A percentile compares a stretch with the other conserved stretches of the same genome.
These are phyloP conservation scores for Drosophila insularis DNA, from an alignment of 1,140 invertebrate genomes.

Conservation along the genomic window DNA sequence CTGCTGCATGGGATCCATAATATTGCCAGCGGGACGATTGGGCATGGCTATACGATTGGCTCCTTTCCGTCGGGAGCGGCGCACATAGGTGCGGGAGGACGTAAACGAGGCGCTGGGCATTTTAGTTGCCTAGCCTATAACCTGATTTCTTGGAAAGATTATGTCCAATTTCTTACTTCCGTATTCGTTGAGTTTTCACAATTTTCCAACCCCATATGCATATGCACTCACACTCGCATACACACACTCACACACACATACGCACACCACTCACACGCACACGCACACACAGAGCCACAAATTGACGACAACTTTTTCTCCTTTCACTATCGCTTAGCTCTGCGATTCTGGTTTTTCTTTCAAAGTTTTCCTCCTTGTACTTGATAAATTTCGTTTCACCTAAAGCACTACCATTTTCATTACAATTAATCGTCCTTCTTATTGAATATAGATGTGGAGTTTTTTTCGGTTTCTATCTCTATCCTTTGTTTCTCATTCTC, in stretches of 20 bases:
- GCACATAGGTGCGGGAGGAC: conserved; percentile 92
- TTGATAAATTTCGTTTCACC: conserved; percentile 24
- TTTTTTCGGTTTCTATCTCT: conserved; percentile 77
- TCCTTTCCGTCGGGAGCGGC: conserved; percentile 91
- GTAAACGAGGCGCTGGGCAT: conserved; percentile 96
- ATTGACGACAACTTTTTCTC: conserved; percentile 60
- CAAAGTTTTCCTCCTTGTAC: not conserved
- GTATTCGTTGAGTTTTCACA: conserved; percentile 58
- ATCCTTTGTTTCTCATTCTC: conserved; percentile 78
- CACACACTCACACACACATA: conserved; percentile 48
- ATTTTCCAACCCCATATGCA: conserved; percentile 75
- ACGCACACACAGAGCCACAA: conserved; percentile 36
- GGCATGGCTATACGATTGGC: conserved; percentile 91
- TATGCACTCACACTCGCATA: conserved; percentile 59
- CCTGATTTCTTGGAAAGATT: conserved; percentile 17
- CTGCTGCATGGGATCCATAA: conserved; percentile 83
- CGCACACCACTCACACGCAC: conserved; percentile 23
- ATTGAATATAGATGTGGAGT: conserved; percentile 64
- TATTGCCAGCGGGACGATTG: conserved; percentile 87
- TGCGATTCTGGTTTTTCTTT: conserved; percentile 8
- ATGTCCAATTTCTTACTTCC: conserved; percentile 44
- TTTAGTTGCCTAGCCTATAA: conserved; percentile 82
- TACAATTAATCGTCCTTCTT: conserved; percentile 58
- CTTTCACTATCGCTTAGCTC: conserved; percentile 47
- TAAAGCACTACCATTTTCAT: conserved; percentile 48